Base-by-base conservation (phyloP, 2,797 vertebrate species). In the Sardinella longiceps region DNA sequence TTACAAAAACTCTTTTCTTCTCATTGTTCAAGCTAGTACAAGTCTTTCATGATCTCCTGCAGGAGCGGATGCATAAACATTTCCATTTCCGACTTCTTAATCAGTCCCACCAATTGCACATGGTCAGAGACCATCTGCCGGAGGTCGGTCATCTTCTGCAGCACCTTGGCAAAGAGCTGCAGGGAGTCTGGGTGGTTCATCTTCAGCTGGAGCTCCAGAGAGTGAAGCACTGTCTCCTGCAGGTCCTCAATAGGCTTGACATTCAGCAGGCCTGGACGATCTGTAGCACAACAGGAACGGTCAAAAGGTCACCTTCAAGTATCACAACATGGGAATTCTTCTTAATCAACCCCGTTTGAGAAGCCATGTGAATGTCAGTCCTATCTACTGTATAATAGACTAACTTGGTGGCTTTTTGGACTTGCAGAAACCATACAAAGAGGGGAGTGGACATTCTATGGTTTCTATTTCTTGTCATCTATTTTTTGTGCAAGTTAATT, bases 111-210 rank as follows among this genome's bases (percentile, higher is more conserved):
- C 45, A 97, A 93, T 93, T 98, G 98, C 87, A 99, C 98, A 0
- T 99, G 98, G 88, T 99, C 95, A 0, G 98, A 97, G 86, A 99
- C 98, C 25, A 99, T 97, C 94, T 99, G 98, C 88, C 98, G 95
- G 91, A 99, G 96, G 95, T 99, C 98, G 4, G 98, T 99, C 98
- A 99, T 99, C 94, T 99, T 99, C 95, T 99, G 98, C 51, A 99
- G 97, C 91, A 99, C 91, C 92, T 98, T 99, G 92, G 98, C 98
- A 46, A 99, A 99, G 80, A 99, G 96, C 88, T 99, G 98, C 5
- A 97, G 95, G 1, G 97, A 97, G 90, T 99, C 98, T 0, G 98
- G 98, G 88, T 99, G 98, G 93, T 96, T 98, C 70, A 97, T 91
- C 93, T 99, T 99, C 51, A 99, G 96, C 93, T 99, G 98, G 82